phyloP scores from a whole-genome alignment of 1,140 invertebrate genomes.

The Pogonomyrmex californicus region DNA sequence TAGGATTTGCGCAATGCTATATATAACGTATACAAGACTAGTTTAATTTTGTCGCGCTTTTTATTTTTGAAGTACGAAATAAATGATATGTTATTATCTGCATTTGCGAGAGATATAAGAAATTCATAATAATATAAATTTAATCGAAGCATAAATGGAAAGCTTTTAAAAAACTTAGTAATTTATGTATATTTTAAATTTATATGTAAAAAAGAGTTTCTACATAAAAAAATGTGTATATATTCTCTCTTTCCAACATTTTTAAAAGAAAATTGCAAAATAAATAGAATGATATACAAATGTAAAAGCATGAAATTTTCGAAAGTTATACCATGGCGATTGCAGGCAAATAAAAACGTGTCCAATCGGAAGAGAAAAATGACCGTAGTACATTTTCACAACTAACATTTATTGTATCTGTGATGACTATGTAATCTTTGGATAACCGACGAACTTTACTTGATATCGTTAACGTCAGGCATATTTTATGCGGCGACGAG shows the following conservation, averaged over 20 bases:
- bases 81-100: background rate
- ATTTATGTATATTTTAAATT: background rate
- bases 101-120: background rate
- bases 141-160: background rate
- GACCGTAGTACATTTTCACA: background rate
- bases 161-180: background rate
- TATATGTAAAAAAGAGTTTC: background rate
- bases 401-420: conserved; percentile 2
- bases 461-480: background rate
- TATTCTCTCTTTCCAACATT: background rate
- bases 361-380: background rate
- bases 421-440: background rate
- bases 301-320: background rate
- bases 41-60: background rate
- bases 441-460: conserved; percentile 17
- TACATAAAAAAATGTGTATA: background rate
- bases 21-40: background rate
- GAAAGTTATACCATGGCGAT: background rate
- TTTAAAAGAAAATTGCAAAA: conserved; percentile 2
- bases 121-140: background rate
- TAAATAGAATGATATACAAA: background rate
- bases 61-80: background rate
- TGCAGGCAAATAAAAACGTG: background rate
- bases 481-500: conserved; percentile 3
- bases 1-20: background rate